These are phyloP conservation scores for Babylonia areolata DNA, from an alignment of 1,140 invertebrate genomes.

Conservation along the genomic window DNA sequence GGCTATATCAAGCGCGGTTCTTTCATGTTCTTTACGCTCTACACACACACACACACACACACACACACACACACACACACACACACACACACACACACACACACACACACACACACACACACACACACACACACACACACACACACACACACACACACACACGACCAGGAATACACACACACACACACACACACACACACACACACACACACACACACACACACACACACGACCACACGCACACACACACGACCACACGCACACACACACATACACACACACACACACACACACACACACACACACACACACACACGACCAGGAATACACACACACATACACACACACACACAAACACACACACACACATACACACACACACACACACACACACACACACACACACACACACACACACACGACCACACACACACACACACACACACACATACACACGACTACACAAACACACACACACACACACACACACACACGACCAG, in stretches of 20 bases:
- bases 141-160: neutral
- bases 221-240: too few relatives aligned
- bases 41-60: too few relatives aligned
- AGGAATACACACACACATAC: neutral
- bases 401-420: neutral
- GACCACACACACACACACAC: too few relatives aligned
- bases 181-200: conserved; percentile 1
- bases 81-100: neutral
- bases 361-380: conserved; percentile 6
- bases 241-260: too few relatives aligned
- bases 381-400: conserved; percentile 17
- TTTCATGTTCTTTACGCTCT: too few relatives aligned
- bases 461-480: too few relatives aligned
- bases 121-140: neutral
- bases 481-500: too few relatives aligned
- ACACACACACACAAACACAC: conserved; percentile 5
- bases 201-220: too few relatives aligned
- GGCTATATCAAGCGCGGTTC: too few relatives aligned
- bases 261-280: too few relatives aligned
- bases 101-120: neutral
- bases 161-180: neutral
- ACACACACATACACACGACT: too few relatives aligned
- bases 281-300: neutral
- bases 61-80: too few relatives aligned
- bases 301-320: neutral